Conservation (phyloP, 2,797 vertebrate genomes). For the Leptatherina wallacei region DNA sequence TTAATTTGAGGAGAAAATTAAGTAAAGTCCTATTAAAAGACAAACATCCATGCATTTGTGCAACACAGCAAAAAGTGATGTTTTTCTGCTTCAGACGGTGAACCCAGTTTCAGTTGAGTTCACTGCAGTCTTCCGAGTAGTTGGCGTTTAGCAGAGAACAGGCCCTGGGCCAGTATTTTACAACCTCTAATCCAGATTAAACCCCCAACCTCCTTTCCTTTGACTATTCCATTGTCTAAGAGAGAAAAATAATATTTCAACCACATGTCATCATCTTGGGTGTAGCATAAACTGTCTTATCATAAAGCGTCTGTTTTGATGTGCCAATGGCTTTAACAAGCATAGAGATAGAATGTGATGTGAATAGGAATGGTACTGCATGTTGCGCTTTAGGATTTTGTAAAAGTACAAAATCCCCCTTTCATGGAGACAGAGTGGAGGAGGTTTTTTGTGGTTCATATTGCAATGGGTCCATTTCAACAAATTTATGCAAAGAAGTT, state of each 20-base stretch:
- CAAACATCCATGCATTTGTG: constrained; percentile 53
- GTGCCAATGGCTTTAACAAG: constrained; percentile 71
- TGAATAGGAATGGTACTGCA: constrained; percentile 56
- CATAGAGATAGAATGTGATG: constrained; percentile 68
- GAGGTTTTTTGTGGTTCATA: constrained; percentile 44
- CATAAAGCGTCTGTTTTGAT: constrained; percentile 62
- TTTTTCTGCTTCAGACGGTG: constrained; percentile 55
- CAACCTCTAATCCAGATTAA: constrained; percentile 80
- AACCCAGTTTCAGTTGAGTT: constrained; percentile 52
- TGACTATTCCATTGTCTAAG: constrained; percentile 65
- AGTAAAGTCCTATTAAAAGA: constrained; percentile 56
- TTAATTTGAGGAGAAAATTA: constrained; percentile 61
- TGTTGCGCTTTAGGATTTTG: constrained; percentile 51
- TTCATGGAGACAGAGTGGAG: constrained; percentile 47
- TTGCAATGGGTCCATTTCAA: constrained; percentile 43
- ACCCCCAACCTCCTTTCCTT: constrained; percentile 58
- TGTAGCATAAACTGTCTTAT: constrained; percentile 72
- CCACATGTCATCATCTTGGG: constrained; percentile 79
- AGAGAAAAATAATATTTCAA: constrained; percentile 73
- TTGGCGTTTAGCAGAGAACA: constrained; percentile 56
- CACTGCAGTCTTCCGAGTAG: constrained; percentile 62
- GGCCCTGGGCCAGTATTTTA: constrained; percentile 74
- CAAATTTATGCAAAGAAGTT: constrained; percentile 58
- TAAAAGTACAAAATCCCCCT: constrained; percentile 56
- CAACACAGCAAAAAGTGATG: constrained; percentile 37